Percentiles rank a stretch among this genome's conserved stretches.
Conservation (phyloP, 1,140 invertebrate species). For the Hylaeus anthracinus region DNA sequence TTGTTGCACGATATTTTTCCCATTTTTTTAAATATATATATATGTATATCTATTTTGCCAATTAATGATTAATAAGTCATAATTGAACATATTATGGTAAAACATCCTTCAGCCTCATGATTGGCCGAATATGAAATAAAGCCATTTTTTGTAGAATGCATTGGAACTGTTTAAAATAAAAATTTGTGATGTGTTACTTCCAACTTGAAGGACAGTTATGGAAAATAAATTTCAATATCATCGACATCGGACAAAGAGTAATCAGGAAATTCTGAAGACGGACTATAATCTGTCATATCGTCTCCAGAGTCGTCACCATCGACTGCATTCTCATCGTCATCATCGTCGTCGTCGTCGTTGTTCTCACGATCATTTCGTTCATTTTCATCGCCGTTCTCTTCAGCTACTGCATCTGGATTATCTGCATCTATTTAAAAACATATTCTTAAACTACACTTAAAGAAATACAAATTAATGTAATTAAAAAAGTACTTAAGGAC, state of each 20-base stretch:
- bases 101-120: not conserved
- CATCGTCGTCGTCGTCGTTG: conserved; percentile 78
- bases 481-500: conserved; percentile 26
- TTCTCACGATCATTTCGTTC: conserved; percentile 77
- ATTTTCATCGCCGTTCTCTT: conserved; percentile 76
- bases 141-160: conserved; percentile 12
- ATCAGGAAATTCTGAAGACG: conserved; percentile 63
- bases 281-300: conserved; percentile 69
- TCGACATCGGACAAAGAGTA: conserved; percentile 69
- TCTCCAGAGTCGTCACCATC: conserved; percentile 76
- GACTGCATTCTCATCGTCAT: conserved; percentile 72
- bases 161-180: conserved; percentile 10
- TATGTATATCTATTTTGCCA: conserved; percentile 15
- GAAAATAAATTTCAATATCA: conserved; percentile 69
- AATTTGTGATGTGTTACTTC: conserved; percentile 3
- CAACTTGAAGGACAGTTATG: conserved; percentile 41
- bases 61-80: conserved; percentile 15
- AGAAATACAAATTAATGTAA: conserved; percentile 4
- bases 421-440: conserved; percentile 68
- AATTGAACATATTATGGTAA: not conserved
- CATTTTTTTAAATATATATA: conserved; percentile 11
- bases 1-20: not conserved
- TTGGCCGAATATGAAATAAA: conserved; percentile 15
- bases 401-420: conserved; percentile 70
- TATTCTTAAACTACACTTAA: conserved; percentile 16